Evolutionary conservation across 1,140 invertebrate genomes (phyloP).

Genomic region (Chionoecetes opilio): DNA sequence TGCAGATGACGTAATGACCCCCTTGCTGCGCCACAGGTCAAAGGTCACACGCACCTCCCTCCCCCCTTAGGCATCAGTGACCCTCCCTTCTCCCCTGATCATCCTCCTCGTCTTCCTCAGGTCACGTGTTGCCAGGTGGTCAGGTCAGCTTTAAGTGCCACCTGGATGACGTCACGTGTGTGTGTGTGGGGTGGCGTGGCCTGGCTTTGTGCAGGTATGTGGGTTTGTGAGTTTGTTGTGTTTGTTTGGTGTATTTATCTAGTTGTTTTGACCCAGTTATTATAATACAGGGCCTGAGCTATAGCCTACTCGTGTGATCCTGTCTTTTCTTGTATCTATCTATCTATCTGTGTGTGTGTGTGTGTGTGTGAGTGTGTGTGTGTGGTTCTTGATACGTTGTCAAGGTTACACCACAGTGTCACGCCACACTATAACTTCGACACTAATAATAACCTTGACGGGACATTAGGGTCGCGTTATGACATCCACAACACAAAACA

Average conservation of each 20-base stretch:
- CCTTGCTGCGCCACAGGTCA: not conserved
- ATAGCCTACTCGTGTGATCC: too few species aligned
- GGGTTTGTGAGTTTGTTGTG: constrained; percentile 19
- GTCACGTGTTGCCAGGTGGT: not conserved
- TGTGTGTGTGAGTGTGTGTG: constrained; percentile 37
- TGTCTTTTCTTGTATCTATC: not conserved
- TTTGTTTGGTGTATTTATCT: not conserved
- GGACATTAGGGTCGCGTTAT: too few species aligned
- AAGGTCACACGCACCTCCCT: not conserved
- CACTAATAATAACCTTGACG: too few species aligned
- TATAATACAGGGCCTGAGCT: too few species aligned
- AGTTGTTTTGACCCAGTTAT: too few species aligned
- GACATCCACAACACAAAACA: too few species aligned
- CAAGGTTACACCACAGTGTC: not conserved
- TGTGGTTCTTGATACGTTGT: not conserved
- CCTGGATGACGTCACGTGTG: not conserved
- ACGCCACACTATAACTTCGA: too few species aligned
- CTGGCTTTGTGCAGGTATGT: not conserved
- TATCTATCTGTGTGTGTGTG: constrained; percentile 42
- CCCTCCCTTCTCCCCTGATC: not conserved
- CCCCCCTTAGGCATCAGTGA: not conserved
- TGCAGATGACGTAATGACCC: not conserved
- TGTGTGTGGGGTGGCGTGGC: not conserved
- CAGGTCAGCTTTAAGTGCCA: not conserved
- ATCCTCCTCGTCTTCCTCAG: not conserved